Conservation (phyloP, 2,888 invertebrate genomes). For the Xanthorhoe spadicearia region DNA sequence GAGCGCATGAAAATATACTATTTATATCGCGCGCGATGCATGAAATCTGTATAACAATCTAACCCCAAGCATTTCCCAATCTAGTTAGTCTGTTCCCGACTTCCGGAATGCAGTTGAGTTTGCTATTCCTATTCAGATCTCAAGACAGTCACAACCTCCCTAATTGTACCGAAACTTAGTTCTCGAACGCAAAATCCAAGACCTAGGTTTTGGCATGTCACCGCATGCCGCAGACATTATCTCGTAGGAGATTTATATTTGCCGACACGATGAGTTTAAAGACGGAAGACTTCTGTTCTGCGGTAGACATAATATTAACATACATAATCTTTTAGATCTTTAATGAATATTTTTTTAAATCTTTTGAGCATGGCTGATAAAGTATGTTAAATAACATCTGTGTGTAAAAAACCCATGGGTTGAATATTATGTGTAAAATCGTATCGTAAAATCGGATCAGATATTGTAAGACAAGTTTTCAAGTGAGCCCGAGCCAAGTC, state of each 20-base stretch:
- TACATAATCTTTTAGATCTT: too few species aligned
- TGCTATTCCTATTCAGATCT: constrained; percentile 34
- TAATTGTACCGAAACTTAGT: constrained; percentile 33
- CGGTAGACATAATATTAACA: too few species aligned
- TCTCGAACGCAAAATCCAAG: constrained; percentile 35
- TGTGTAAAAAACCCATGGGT: too few species aligned
- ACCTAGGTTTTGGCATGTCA: constrained; percentile 40
- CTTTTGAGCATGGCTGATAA: too few species aligned
- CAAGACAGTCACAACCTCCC: constrained; percentile 32
- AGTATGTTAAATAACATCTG: too few species aligned
- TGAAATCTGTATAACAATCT: not conserved
- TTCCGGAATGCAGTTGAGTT: constrained; percentile 36
- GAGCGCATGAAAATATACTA: not conserved
- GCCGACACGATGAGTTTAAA: constrained; percentile 20
- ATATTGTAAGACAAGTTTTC: constrained; percentile 12
- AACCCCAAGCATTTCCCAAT: not conserved
- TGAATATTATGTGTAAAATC: too few species aligned
- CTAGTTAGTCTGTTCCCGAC: constrained; percentile 5
- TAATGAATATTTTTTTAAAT: too few species aligned
- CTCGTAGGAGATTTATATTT: constrained; percentile 9
- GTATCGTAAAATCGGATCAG: constrained; percentile 33
- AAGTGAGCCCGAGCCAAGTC: constrained; percentile 45
- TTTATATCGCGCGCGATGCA: not conserved
- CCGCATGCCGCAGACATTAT: constrained; percentile 41
- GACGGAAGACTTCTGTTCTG: too few species aligned